Evolutionary conservation across 2,797 vertebrate genomes (phyloP), one percentile per base, ranked within the genome.

Genomic region (Spinus olivaceus): DNA sequence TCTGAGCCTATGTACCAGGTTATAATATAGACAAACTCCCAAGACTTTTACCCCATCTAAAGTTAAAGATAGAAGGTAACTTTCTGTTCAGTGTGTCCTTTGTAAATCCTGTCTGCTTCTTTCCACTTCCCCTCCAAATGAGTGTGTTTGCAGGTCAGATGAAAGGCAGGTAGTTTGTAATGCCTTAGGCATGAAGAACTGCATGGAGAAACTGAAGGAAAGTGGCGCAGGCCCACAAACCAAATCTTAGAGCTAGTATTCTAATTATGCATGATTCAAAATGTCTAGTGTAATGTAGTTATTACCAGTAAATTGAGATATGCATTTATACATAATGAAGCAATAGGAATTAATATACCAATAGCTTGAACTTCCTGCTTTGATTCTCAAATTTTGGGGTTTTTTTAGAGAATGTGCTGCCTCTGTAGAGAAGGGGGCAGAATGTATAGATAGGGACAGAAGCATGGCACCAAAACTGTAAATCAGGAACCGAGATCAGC

Each of bases 251-350:
- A 96, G 92, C 78, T 97, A 97, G 97, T 93, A 96, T 96, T 96
- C 95, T 97, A 96, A 96, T 97, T 96, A 97, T 97, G 98, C 98
- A 98, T 98, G 97, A 96, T 89, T 97, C 85, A 96, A 95, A 96
- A 93, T 95, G 95, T 97, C 85, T 96, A 95, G 96, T 98, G 94
- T 97, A 96, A 94, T 2, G 89, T 97, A 96, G 93, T 97, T 97
- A 96, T 86, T 97, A 96, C 88, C 97, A 97, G 96, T 96, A 95
- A 95, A 97, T 97, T 97, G 95, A 97, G 95, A 97, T 98, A 97
- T 98, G 96, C 96, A 97, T 97, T 97, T 97, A 96, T 97, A 97
- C 95, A 96, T 98, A 97, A 97, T 83, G 94, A 98, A 98, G 98
- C 97, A 98, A 98, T 98, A 98, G 97, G 95, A 96, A 97, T 88